Evolutionary conservation across 2,113 vertebrate species (phyloP).

Genomic region (Probosciger aterrimus): DNA sequence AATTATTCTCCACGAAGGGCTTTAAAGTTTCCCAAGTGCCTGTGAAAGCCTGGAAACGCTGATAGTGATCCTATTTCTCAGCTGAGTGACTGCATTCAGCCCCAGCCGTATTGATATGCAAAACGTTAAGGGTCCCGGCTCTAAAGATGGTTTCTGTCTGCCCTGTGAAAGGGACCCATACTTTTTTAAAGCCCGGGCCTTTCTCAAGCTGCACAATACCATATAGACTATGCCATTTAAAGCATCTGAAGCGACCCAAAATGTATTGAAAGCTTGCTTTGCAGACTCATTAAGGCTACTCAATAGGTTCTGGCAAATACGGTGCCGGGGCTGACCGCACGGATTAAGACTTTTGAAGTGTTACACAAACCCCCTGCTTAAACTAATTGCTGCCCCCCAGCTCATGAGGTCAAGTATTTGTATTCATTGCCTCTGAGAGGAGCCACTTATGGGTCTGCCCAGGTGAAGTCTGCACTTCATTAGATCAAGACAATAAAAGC

Average conservation of each 20-base stretch:
- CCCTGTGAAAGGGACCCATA: slow-evolving; percentile 66
- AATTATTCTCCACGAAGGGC: slow-evolving; percentile 73
- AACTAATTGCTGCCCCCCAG: slow-evolving; percentile 79
- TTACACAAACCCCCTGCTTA: slow-evolving; percentile 76
- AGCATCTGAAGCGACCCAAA: slow-evolving; percentile 71
- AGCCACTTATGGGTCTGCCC: slow-evolving; percentile 71
- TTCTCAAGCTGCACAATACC: slow-evolving; percentile 71
- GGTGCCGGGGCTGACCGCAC: slow-evolving; percentile 60
- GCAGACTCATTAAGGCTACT: slow-evolving; percentile 69
- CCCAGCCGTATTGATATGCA: slow-evolving; percentile 83
- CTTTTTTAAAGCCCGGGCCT: slow-evolving; percentile 67
- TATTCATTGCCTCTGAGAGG: slow-evolving; percentile 69
- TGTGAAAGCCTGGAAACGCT: slow-evolving; percentile 77
- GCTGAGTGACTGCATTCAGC: slow-evolving; percentile 84
- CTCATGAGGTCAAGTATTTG: slow-evolving; percentile 81
- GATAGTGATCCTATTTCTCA: slow-evolving; percentile 85
- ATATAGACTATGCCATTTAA: slow-evolving; percentile 72
- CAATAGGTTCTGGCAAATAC: slow-evolving; percentile 70
- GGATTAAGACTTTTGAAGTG: slow-evolving; percentile 79
- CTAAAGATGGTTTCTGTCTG: slow-evolving; percentile 76
- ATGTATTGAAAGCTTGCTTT: slow-evolving; percentile 69
- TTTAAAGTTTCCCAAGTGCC: slow-evolving; percentile 77
- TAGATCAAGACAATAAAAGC: slow-evolving; percentile 63
- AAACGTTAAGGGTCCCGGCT: slow-evolving; percentile 69
- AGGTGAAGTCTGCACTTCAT: slow-evolving; percentile 70